These are phyloP conservation scores for Lindbergichthys nudifrons DNA, from an alignment of 2,797 vertebrate genomes.

Conservation along the genomic window DNA sequence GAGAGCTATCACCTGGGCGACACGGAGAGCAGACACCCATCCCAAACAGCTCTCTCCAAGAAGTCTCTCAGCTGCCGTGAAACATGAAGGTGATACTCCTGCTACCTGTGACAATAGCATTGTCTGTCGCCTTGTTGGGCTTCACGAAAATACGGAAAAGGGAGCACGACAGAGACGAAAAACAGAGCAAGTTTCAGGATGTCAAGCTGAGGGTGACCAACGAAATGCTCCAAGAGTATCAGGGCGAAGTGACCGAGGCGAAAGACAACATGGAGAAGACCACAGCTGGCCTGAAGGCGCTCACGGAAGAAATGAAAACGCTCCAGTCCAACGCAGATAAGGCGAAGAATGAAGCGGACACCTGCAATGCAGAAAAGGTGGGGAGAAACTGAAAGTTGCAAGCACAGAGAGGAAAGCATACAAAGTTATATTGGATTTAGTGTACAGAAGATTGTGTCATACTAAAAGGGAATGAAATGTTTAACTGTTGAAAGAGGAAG, in stretches of 20 bases:
- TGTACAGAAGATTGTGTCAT: background rate
- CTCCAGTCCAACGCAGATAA: rapidly evolving
- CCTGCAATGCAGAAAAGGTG: constrained; percentile 64
- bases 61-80: background rate
- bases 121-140: constrained; percentile 48
- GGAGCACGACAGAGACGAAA: background rate
- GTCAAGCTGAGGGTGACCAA: constrained; percentile 71
- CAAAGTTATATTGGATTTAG: too few relatives aligned
- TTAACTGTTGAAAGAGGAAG: background rate
- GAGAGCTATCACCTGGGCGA: background rate
- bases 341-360: background rate
- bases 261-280: background rate
- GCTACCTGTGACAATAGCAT: constrained; percentile 12
- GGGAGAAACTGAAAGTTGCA: background rate
- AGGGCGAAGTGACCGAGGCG: background rate
- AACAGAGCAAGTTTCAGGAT: constrained; percentile 38
- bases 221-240: constrained; percentile 73
- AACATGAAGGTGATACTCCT: constrained; percentile 69
- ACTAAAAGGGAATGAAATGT: background rate
- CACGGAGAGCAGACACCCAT: background rate
- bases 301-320: rapidly evolving
- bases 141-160: constrained; percentile 48
- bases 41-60: too few relatives aligned
- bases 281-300: rapidly evolving
- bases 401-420: too few relatives aligned